Evolutionary conservation across 1,140 invertebrate species (phyloP).

Genomic region (Leptinotarsa lineolata): DNA sequence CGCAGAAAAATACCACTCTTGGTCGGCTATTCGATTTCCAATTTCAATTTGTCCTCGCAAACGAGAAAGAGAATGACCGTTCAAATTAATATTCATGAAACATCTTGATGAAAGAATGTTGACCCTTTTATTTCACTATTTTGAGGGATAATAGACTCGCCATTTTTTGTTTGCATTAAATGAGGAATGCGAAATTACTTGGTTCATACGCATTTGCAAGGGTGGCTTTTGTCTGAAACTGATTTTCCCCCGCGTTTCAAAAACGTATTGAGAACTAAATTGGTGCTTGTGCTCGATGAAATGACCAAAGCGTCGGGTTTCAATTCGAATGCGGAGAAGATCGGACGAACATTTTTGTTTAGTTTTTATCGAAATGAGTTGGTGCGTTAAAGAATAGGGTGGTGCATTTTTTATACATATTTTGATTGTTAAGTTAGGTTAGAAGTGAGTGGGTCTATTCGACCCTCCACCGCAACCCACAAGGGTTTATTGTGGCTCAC

Average conservation of each 20-base stretch:
- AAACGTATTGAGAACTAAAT: slow-evolving; percentile 15
- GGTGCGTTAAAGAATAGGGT: not conserved
- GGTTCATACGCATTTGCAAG: slow-evolving; percentile 3
- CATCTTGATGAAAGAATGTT: slow-evolving; percentile 16
- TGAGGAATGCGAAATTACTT: slow-evolving; percentile 15
- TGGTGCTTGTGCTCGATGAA: slow-evolving; percentile 5
- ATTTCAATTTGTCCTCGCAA: not conserved
- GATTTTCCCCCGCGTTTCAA: slow-evolving; percentile 3
- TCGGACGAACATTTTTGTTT: not conserved
- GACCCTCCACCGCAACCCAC: no score
- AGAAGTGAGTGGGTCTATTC: no score
- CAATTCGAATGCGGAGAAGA: not conserved
- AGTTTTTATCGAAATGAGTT: not conserved
- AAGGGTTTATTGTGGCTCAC: no score
- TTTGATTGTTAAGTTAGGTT: no score
- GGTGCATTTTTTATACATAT: no score
- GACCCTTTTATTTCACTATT: slow-evolving; percentile 1
- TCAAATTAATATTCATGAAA: slow-evolving; percentile 16
- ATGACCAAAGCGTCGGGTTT: slow-evolving; percentile 10
- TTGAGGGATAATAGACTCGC: slow-evolving; percentile 3
- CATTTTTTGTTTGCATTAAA: not conserved
- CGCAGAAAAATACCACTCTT: not conserved
- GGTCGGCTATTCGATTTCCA: not conserved
- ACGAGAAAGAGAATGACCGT: not conserved
- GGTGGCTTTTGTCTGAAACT: slow-evolving; percentile 7